Conservation (phyloP, 1,140 invertebrate genomes). For the Phenacoccus solenopsis region DNA sequence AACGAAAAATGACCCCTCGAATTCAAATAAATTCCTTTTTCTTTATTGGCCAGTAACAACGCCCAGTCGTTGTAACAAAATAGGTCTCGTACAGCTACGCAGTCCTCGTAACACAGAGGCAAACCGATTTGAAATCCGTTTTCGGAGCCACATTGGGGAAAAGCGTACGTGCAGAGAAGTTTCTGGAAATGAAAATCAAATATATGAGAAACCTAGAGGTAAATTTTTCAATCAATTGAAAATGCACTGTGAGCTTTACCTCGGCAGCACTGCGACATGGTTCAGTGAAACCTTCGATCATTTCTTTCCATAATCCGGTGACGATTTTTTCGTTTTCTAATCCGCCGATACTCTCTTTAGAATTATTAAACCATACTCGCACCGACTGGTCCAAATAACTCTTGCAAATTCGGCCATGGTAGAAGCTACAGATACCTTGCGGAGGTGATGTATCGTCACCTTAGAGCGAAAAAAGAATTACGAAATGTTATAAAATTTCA, state of each 20-base stretch:
- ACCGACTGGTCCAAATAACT: slow-evolving; percentile 55
- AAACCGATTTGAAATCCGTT: slow-evolving; percentile 41
- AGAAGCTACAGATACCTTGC: slow-evolving; percentile 65
- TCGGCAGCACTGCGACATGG: slow-evolving; percentile 75
- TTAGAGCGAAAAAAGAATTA: background rate
- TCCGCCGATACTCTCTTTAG: slow-evolving; percentile 49
- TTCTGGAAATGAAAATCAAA: slow-evolving; percentile 37
- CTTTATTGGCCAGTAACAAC: slow-evolving; percentile 76
- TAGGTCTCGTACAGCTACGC: slow-evolving; percentile 72
- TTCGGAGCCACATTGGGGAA: slow-evolving; percentile 66
- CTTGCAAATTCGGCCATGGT: slow-evolving; percentile 78
- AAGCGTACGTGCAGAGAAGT: slow-evolving; percentile 81
- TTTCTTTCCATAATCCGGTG: slow-evolving; percentile 65
- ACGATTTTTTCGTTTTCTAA: slow-evolving; percentile 76
- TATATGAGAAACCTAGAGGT: background rate
- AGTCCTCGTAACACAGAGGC: slow-evolving; percentile 82
- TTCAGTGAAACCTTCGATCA: slow-evolving; percentile 61
- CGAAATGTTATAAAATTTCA: background rate
- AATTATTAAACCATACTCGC: slow-evolving; percentile 70
- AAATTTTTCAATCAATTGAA: background rate
- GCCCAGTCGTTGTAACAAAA: slow-evolving; percentile 91
- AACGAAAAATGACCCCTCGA: slow-evolving; percentile 75
- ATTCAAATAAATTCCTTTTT: slow-evolving; percentile 57
- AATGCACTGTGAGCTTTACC: slow-evolving; percentile 34
- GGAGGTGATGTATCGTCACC: background rate